phyloP scores from a whole-genome alignment of 2,797 vertebrate genomes.

The Acrossocheilus wenchowensis region DNA sequence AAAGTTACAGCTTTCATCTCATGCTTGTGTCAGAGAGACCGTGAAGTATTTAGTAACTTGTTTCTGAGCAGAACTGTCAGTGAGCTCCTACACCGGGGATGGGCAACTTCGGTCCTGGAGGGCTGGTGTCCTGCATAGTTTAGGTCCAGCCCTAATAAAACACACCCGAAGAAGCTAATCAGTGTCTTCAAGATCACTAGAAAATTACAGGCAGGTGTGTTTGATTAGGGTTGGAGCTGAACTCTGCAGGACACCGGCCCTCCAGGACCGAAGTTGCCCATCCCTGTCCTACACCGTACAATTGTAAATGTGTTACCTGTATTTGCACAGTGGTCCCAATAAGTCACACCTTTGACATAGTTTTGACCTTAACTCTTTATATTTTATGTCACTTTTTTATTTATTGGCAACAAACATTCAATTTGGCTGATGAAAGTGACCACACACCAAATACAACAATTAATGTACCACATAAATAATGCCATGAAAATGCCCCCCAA shows the following conservation, averaged over 20 bases:
- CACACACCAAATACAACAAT: neutral
- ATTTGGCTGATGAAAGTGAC: neutral
- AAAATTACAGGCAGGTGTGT: too few relatives aligned
- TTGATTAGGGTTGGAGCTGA: too few relatives aligned
- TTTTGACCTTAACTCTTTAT: neutral
- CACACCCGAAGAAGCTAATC: too few relatives aligned
- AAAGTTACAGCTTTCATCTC: neutral
- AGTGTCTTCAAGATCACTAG: too few relatives aligned
- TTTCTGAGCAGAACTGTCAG: neutral
- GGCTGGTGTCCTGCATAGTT: too few relatives aligned
- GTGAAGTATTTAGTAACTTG: neutral
- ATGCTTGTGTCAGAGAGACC: neutral
- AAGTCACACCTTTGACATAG: neutral
- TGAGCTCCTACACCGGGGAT: neutral
- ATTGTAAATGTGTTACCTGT: neutral
- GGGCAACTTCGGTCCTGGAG: too few relatives aligned
- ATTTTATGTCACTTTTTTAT: neutral
- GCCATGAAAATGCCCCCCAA: too few relatives aligned
- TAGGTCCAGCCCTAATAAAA: too few relatives aligned
- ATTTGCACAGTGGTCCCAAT: neutral
- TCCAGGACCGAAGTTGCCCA: too few relatives aligned
- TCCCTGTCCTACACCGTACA: neutral
- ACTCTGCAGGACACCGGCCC: too few relatives aligned
- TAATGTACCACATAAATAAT: neutral
- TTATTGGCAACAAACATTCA: neutral